Conservation (phyloP, 2,888 invertebrate species). For the Tuta absoluta region DNA sequence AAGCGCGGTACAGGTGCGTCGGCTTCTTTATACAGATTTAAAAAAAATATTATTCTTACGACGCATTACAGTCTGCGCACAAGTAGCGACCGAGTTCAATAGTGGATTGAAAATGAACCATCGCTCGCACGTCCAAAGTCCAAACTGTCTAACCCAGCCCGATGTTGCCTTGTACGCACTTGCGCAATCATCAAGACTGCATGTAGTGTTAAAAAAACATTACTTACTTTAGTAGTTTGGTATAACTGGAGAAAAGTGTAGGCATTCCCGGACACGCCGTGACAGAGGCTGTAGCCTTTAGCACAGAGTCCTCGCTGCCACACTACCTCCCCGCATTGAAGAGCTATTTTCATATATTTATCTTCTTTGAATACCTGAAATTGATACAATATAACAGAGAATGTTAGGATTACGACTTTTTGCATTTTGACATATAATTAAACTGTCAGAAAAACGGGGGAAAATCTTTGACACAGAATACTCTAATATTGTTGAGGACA, state of each 20-base stretch:
- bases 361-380: constrained; percentile 85
- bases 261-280: constrained; percentile 93
- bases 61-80: no score
- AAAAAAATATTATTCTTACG: no score
- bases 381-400: constrained; percentile 5
- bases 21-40: constrained; percentile 76
- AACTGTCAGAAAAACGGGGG: no score
- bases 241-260: constrained; percentile 90
- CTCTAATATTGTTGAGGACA: no score
- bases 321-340: constrained; percentile 87
- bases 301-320: constrained; percentile 90
- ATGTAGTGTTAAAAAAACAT: not conserved
- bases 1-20: constrained; percentile 87
- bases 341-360: constrained; percentile 85
- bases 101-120: no score
- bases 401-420: not conserved
- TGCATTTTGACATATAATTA: no score
- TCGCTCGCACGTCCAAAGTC: no score
- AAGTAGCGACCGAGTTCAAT: no score
- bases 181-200: no score
- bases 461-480: not conserved
- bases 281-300: constrained; percentile 94
- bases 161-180: not conserved
- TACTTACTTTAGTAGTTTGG: constrained; percentile 84
- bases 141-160: no score